Evolutionary conservation across 53 echinoderm and acorn worm species (phyloP), one percentile per base, ranked within the genome.

Genomic region (Glandiceps talaboti): DNA sequence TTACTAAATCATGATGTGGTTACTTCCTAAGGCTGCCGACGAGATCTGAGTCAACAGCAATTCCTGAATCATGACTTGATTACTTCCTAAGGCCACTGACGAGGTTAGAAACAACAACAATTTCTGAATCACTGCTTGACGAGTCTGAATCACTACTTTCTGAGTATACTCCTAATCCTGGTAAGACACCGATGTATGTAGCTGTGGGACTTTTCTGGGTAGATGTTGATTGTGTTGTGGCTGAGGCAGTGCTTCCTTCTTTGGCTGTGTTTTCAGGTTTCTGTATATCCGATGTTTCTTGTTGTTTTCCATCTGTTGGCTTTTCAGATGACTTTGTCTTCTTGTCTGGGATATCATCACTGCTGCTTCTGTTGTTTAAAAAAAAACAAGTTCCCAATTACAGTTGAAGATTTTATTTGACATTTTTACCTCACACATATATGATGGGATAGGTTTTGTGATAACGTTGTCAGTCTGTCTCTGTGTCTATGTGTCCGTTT

Each of bases 101-200:
- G 20, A 45, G 6, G 20, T 45, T 45, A 12, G 64, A 45, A 45
- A 45, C 6, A 6, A 45, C 85, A 0, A 76, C 81, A 32, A 89
- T 76, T 27, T 94, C 94, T 1, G 88, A 86, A 75, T 94, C 91
- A 32, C 91, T 91, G n/a, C 89, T 88, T 25, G 91, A 91, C 0
- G 82, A 82, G 20, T 45, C 64, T 0, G 93, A 94, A 29, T 96
- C 96, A 45, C 89, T 89, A 79, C 96, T 96, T 77, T 96, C 88
- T 72, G 90, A 83, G 80, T 96, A 96, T 33, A 88, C 88, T 28
- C 96, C 96, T 0, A 96, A 88, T 6, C 96, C 96, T 0, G 96
- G 96, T 25, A 96, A 82, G 14, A 96, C 88, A 25, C 88, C 89
- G 33, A 96, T 78, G 30, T 88, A 88, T 73, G 81, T 73, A 28